Evolutionary conservation across 2,888 invertebrate species (phyloP), one percentile per base, ranked within the genome.

Genomic region (Agonopterix alstromeriana): DNA sequence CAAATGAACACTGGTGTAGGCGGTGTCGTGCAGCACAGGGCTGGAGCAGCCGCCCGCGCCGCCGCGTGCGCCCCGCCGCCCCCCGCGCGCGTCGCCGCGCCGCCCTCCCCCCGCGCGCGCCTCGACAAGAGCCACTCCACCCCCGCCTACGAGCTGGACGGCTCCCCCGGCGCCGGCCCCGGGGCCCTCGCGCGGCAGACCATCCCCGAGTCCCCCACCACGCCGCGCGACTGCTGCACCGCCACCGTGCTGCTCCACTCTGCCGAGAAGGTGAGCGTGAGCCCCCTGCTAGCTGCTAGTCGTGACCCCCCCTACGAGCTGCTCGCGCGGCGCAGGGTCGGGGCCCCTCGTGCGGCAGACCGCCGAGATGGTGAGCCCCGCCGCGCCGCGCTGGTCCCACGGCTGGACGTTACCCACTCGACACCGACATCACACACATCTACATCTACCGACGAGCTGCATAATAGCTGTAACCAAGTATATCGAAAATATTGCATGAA

Each of bases 91-190:
- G 45, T 17, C 41, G 11, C 50, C 43, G 44, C 42, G 10, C 45
- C 49, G 27, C 17, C 36, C 11, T 44, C 50, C 49, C 35, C 27
- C 17, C 49, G 48, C 48, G 35, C 17, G 52, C 45, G 17, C 48
- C 81, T 95, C 46, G 95, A 95, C 81, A 95, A 95, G 80, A 93
- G 93, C 62, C 92, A 94, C 73, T 95, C 95, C 58, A 94, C 95
- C n/a, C 95, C 95, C 1, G 94, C 94, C 0, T 95, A 95, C 76
- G 94, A 94, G 76, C 87, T 90, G 44, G 90, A 80, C 49, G 27
- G 27, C 27, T 27, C 27, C 1, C 27, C 27, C 5, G 27, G 27
- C 5, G 27, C 27, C 1, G 27, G 27, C 12, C 38, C 61, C 10
- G 45, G 61, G 61, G 7, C 65, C 35, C 67, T 71, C 9, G 60